Evolutionary conservation across 37 sponge, comb jelly and placozoan genomes (phyloP).

Genomic region (Halisarca cf. caerulea): DNA sequence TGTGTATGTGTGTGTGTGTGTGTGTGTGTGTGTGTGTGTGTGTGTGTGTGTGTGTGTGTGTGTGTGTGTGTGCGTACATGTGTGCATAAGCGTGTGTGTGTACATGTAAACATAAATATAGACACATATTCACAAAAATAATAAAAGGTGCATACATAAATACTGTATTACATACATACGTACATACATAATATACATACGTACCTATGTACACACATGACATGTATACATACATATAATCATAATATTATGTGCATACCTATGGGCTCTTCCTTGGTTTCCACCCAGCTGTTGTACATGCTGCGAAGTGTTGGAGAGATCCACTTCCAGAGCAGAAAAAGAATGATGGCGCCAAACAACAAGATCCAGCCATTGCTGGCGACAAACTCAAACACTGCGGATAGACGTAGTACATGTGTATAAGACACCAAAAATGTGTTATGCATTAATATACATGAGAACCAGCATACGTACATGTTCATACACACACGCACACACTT

Average conservation of each 20-base stretch:
- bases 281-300: not conserved
- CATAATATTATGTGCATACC: not conserved
- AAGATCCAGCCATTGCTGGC: constrained; percentile 9
- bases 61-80: too few relatives aligned
- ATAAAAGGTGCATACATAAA: too few relatives aligned
- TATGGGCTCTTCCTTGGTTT: not conserved
- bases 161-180: not conserved
- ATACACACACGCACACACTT: too few relatives aligned
- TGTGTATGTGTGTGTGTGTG: too few relatives aligned
- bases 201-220: not conserved
- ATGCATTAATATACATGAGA: too few relatives aligned
- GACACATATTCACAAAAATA: too few relatives aligned
- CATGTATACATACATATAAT: too few relatives aligned
- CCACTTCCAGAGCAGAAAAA: constrained; percentile 3
- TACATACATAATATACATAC: not conserved
- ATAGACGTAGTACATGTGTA: not conserved
- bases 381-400: constrained; percentile 6
- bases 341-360: not conserved
- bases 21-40: too few relatives aligned
- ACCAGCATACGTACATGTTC: too few relatives aligned
- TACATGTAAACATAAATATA: not conserved
- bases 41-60: too few relatives aligned
- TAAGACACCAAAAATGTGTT: not conserved
- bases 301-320: not conserved
- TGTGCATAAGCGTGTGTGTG: not conserved